Evolutionary conservation across 2,113 vertebrate species (phyloP), one percentile per base, ranked within the genome.

Genomic region (Motacilla tschutschensis): DNA sequence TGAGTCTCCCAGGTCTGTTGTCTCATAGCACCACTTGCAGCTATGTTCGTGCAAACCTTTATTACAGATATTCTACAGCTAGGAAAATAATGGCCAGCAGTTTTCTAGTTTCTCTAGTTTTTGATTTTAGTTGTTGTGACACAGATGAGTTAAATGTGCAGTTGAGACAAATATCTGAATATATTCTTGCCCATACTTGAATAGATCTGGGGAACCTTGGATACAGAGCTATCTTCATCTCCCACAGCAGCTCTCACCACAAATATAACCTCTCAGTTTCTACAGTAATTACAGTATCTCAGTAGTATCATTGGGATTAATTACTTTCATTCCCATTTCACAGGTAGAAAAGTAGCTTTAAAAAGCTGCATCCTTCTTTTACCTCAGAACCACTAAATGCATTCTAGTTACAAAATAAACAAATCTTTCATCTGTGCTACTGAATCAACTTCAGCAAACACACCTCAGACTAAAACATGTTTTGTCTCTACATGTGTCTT

Each of bases 91-190:
- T 59, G 50, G 24, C n/a, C 73, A 78, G 50, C 4, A 33, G 33
- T 33, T 33, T 33, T 33, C 33, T 33, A 33, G 33, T 33, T 33
- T 33, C 14, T 36, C 25, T 63, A 17, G 50, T 26, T 76, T 81
- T 91, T 89, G 65, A 86, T 90, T 89, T 90, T 55, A 90, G 54
- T 8, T 76, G 74, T 86, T 66, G 51, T 73, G 82, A 90, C 60
- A 87, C 41, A 84, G 72, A 88, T 86, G 31, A 76, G 47, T 38
- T 38, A 92, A 92, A 83, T 43, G 41, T 1, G 6, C 29, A 76
- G 43, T 50, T 60, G 51, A 90, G 36, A 73, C 4, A 62, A 88
- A 88, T 58, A 64, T 21, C 83, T 89, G 73, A 85, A 81, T 78
- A 69, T 54, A 83, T 41, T 92, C 91, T 83, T 87, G 46, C 35